These are phyloP conservation scores for Drosophila lutescens DNA, from an alignment of 2,888 invertebrate species.

Conservation along the genomic window DNA sequence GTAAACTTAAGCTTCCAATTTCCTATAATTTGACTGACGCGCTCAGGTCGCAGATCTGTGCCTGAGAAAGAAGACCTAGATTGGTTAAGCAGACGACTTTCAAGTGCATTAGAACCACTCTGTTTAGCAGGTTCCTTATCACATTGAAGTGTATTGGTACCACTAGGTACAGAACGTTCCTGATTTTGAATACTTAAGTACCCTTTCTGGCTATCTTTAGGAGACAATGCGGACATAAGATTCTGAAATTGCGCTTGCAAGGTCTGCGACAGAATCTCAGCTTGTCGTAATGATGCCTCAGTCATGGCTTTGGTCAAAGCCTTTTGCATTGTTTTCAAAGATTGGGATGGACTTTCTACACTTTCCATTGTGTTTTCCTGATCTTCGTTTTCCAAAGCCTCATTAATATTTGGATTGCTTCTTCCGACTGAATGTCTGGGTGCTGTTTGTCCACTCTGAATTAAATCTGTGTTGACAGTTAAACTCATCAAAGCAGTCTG, in stretches of 20 bases:
- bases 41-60: no score
- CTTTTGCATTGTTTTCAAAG: constrained; percentile 2
- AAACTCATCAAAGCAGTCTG: constrained; percentile 9
- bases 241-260: constrained; percentile 7
- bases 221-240: no score
- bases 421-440: constrained; percentile 1
- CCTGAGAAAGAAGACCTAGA: no score
- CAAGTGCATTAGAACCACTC: no score
- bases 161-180: no score
- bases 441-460: constrained; percentile 1
- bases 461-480: constrained; percentile 1
- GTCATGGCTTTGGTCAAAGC: constrained; percentile 1
- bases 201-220: no score
- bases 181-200: no score
- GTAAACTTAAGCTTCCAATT: constrained; percentile 19
- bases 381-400: no score
- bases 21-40: constrained; percentile 3
- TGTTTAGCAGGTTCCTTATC: no score
- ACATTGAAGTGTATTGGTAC: no score
- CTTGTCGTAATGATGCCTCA: constrained; percentile 3
- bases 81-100: no score
- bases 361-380: no score
- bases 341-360: background rate
- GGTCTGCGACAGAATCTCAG: background rate
- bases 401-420: constrained; percentile 5